Base-by-base conservation (phyloP, 1,140 invertebrate species). In the Neodiprion pinetum region DNA sequence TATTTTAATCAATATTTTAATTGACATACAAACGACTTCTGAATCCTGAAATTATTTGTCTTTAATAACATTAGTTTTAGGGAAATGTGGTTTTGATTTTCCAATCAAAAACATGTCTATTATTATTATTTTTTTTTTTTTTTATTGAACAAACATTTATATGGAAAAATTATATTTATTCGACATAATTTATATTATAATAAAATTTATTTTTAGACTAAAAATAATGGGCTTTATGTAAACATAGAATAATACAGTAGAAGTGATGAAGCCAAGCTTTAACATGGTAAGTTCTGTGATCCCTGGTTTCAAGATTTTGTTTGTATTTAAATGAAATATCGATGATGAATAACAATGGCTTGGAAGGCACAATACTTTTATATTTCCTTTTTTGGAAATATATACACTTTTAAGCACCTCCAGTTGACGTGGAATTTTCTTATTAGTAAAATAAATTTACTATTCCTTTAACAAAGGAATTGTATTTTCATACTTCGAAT, bases 251-350 rank as follows among this genome's bases (percentile, higher is more conserved):
- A 53, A 14, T 53, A 14, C 10, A 53, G 50, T 53, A 53, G 50
- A 53, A 53, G 50, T 53, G 50, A 53, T 53, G n/a, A 14, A 53
- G 50, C 50, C n/a, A 14, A 53, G 50, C 50, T 53, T 53, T 53
- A 53, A 53, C 50, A 53, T 53, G 50, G 50, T 53, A 53, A 53
- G n/a, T 53, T 53, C 50, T 53, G 50, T 53, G 50, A 53, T 53
- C 50, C 50, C 50, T 53, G 50, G 50, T 53, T n/a, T 53, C 50
- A 53, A 10, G 50, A 53, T 53, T 53, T 53, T 1, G 10, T 10
- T 53, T n/a, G 50, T 53, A 14, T 53, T 53, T 53, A 53, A 21
- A 53, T 53, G 50, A 53, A 53, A 1, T 53, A 53, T 21, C 17
- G 17, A 21, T 21, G 17, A 21, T 21, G 17, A 21, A 21, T 21